Conservation (phyloP, 2,113 vertebrate species). For the Ciconia boyciana region DNA sequence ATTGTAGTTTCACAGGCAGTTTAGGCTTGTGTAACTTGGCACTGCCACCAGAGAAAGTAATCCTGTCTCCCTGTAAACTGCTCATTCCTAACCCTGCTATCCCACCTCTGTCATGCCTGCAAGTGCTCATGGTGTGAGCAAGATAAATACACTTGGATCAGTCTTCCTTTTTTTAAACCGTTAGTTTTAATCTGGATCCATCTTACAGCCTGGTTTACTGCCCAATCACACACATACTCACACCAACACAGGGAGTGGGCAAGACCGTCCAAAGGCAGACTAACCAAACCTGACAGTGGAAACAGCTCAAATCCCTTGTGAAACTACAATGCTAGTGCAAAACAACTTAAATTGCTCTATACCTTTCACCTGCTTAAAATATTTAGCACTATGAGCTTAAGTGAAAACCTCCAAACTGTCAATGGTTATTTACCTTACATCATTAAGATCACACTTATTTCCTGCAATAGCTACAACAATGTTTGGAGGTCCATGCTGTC, state of each 20-base stretch:
- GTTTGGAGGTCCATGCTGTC: constrained; percentile 94
- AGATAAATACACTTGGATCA: background rate
- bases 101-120: background rate
- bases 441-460: constrained; percentile 95
- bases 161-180: background rate
- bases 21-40: constrained; percentile 50
- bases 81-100: constrained; percentile 9
- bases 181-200: background rate
- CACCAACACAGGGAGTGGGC: background rate
- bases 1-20: constrained; percentile 26
- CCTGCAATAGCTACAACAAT: constrained; percentile 97
- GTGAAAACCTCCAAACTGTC: background rate
- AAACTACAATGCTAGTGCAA: background rate
- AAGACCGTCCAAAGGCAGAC: background rate
- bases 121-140: background rate
- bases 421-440: constrained; percentile 82
- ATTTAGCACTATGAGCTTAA: background rate
- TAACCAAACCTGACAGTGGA: background rate
- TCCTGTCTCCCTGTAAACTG: constrained; percentile 27
- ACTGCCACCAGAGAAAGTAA: constrained; percentile 24
- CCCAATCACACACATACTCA: background rate
- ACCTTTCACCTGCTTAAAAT: background rate
- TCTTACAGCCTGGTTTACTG: background rate
- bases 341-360: background rate
- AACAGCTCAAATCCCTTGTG: background rate